Base-by-base conservation (phyloP, 1,140 invertebrate genomes). In the Ylistrum balloti region DNA sequence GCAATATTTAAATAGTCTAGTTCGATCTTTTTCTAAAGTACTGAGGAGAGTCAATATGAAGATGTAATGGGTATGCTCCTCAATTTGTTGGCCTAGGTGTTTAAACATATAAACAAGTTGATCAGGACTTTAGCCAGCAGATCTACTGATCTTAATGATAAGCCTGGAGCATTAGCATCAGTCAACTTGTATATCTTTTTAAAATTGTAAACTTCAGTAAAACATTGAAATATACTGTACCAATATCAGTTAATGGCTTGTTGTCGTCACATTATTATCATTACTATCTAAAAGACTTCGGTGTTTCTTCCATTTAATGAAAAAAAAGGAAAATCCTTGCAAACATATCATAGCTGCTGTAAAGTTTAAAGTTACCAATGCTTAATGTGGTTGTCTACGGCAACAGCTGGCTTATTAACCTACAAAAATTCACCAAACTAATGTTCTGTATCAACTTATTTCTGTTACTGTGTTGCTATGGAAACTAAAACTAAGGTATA, bases 21-120 rank as follows among this genome's bases (percentile, higher is more conserved):
- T 74, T n/a, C 5, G 11, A 74, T 74, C 56, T 74, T n/a, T 74
- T 7, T 74, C n/a, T 5, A 74, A 28, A 28, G n/a, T 74, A 74
- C 56, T 5, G 3, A 9, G 9, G 56, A 74, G 2, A 74, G 17
- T 3, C 22, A 28, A 74, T 74, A 74, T 28, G 56, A 28, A 74
- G 11, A 74, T 74, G 56, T 74, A 28, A 74, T 74, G 56, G 22
- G 56, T 7, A 74, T 28, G 5, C 56, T 74, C 56, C 56, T 74
- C 56, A 74, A 74, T 74, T 74, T 74, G 56, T 74, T 7, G 56
- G 56, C 17, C 22, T 74, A 74, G 56, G 56, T 74, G 56, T 74
- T n/a, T 74, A 74, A 74, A 74, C 56, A 56, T 56, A 56, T 56
- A 74, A 74, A 74, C 56, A 74, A n/a, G 56, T 3, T 28, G n/a